Percentiles rank a stretch among this genome's conserved stretches.
phyloP scores from a whole-genome alignment of 2,797 vertebrate species.

The Eulemur coronatus region DNA sequence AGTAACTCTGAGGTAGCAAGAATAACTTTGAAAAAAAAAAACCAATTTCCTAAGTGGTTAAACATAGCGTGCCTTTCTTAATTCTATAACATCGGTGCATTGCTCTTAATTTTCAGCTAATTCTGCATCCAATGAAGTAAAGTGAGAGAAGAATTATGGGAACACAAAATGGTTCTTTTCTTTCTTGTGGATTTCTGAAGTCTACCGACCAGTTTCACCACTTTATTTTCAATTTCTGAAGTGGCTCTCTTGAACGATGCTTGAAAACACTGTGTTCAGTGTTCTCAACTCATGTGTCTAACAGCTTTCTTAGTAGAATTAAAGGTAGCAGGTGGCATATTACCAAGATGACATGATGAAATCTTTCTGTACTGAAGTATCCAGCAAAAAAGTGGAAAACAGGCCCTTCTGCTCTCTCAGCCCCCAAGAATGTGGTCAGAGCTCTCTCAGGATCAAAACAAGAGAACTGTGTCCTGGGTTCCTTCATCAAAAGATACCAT shows the following conservation, averaged over 20 bases:
- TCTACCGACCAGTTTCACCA: background rate
- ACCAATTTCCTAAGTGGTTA: background rate
- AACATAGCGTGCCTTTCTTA: background rate
- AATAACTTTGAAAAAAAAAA: background rate
- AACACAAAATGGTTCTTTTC: background rate
- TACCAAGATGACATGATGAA: background rate
- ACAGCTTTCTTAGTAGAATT: background rate
- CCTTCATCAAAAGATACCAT: background rate
- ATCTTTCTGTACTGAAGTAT: background rate
- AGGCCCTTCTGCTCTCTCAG: rapidly evolving
- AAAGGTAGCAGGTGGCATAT: background rate
- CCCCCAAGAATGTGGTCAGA: background rate
- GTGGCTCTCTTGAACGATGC: background rate
- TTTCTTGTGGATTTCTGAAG: background rate
- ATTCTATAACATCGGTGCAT: background rate
- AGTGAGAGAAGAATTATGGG: background rate
- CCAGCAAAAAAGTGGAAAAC: background rate
- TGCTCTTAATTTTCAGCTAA: background rate
- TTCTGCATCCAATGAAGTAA: background rate
- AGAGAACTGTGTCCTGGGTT: background rate
- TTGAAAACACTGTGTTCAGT: constrained; percentile 15
- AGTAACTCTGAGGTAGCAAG: background rate
- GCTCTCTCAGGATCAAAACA: background rate
- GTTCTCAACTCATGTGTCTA: background rate
- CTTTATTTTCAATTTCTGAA: constrained; percentile 34